Evolutionary conservation across 2,797 vertebrate species (phyloP), one percentile per base, ranked within the genome.

Genomic region (Leuciscus waleckii): DNA sequence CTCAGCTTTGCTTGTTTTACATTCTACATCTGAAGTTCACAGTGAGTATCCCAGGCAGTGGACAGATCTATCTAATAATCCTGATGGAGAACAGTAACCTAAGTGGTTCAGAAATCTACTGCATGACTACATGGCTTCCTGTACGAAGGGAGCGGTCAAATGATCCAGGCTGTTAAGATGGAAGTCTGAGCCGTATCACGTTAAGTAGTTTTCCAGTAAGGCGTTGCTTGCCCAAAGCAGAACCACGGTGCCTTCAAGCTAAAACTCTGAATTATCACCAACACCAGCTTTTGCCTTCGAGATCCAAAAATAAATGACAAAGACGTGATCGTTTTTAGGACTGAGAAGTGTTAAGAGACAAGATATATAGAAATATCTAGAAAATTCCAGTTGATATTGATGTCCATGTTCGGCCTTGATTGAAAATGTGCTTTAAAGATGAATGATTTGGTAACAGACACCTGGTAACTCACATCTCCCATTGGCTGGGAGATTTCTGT

Each of bases 41-140:
- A 94, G 92, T 94, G 93, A 93, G 92, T 92, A 93, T 89, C 91
- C 93, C 93, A 92, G 93, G 91, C 93, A 93, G 88, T 93, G 80
- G 65, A 85, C 90, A 79, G 49, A 82, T 79, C 83, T 84, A 51
- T 58, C 75, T 49, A 84, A 84, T 78, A 82, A 78, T 86, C 83
- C 81, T 86, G 58, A 86, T 65, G 77, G 69, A 54, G 35, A 54
- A 51, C 41, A 54, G 26, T 37, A 88, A 46, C 21, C 69, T 79
- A 86, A 75, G 67, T 82, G 70, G 39, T 75, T 78, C 76, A 80
- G 69, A 84, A 69, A 69, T 79, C 32, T 81, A 73, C 82, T 89
- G 92, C 89, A 88, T 91, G 88, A 90, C 90, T 91, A 92, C 79
- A 81, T 58, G 46, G 86, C 87, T 88, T 89, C 89, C 89, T 82